phyloP scores from a whole-genome alignment of 1,140 invertebrate genomes.

The Diuraphis noxia region DNA sequence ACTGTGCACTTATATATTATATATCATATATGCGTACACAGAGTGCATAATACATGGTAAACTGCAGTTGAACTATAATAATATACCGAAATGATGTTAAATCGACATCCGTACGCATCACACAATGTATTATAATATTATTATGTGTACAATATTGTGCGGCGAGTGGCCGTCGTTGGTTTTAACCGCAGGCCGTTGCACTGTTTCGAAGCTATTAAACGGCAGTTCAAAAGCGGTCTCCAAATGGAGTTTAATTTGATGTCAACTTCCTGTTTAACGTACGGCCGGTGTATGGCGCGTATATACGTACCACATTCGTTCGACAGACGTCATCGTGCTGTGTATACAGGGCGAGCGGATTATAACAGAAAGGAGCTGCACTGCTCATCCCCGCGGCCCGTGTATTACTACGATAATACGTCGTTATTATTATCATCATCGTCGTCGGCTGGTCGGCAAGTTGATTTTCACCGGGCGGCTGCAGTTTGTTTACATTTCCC shows the following conservation, averaged over 20 bases:
- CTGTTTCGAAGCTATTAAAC: not conserved
- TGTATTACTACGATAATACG: not conserved
- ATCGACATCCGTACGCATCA: no score
- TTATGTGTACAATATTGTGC: conserved; percentile 13
- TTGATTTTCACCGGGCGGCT: no score
- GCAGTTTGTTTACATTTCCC: not conserved
- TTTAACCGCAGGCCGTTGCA: conserved; percentile 17
- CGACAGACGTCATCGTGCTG: not conserved
- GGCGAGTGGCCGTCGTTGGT: not conserved
- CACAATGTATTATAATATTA: no score
- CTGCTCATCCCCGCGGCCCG: not conserved
- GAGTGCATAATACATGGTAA: no score
- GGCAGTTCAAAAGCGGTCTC: conserved; percentile 30
- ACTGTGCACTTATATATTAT: not conserved
- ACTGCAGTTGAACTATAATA: no score
- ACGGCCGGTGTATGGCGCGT: not conserved
- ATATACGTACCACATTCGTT: not conserved
- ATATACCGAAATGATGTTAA: no score
- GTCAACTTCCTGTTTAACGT: conserved; percentile 42
- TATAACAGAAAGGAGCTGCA: not conserved
- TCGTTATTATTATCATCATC: no score
- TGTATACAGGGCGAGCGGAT: not conserved
- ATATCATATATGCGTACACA: not conserved
- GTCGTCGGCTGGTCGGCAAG: no score
- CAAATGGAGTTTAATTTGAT: conserved; percentile 39